Evolutionary conservation across 2,888 invertebrate species (phyloP).

Genomic region (Aphodius sticticus): DNA sequence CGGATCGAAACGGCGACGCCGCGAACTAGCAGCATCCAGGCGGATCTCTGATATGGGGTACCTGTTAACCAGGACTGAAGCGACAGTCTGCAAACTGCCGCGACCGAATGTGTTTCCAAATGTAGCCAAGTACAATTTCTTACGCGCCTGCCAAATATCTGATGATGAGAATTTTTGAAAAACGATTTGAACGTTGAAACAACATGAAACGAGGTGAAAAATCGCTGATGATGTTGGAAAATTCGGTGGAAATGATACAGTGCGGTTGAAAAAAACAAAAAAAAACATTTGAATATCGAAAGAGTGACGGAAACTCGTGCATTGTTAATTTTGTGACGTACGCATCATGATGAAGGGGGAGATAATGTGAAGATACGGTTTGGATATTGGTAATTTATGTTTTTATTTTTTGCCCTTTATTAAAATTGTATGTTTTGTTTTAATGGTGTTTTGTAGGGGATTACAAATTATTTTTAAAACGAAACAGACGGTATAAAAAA

Average conservation of each 20-base stretch:
- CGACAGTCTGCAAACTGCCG: constrained; percentile 45
- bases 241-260: neutral
- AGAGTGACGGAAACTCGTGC: neutral
- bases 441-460: too few species aligned
- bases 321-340: neutral
- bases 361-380: too few species aligned
- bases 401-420: too few species aligned
- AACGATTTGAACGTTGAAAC: neutral
- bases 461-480: too few species aligned
- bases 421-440: too few species aligned
- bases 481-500: too few species aligned
- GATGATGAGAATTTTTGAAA: neutral
- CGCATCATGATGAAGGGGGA: neutral
- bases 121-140: neutral
- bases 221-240: neutral
- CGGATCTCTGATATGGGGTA: constrained; percentile 42
- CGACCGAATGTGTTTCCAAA: neutral
- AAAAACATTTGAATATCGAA: neutral
- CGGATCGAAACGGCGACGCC: constrained; percentile 45
- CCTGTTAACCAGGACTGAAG: constrained; percentile 43
- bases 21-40: constrained; percentile 44
- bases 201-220: neutral
- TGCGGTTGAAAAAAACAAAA: neutral
- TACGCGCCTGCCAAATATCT: neutral
- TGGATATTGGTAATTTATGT: too few species aligned